phyloP scores from a whole-genome alignment of 2,113 vertebrate genomes.

The Podarcis raffonei region DNA sequence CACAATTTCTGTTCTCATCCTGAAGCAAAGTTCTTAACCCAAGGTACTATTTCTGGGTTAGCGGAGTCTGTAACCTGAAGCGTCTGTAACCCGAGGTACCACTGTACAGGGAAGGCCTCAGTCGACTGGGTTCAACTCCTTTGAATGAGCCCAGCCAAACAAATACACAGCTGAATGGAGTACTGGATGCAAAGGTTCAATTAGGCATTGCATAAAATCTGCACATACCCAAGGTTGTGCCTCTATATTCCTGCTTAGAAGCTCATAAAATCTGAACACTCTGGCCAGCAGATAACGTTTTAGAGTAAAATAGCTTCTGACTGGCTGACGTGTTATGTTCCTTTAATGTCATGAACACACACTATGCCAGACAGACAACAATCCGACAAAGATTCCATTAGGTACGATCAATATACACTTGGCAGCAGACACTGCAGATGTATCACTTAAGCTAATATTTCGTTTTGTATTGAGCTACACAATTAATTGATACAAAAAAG shows the following conservation, averaged over 20 bases:
- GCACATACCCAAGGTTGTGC: background rate
- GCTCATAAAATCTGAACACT: background rate
- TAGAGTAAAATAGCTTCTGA: background rate
- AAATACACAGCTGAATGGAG: background rate
- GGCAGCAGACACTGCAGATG: background rate
- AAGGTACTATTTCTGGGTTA: too few species aligned
- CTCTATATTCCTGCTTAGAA: constrained; percentile 1
- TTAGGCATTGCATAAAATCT: constrained; percentile 13
- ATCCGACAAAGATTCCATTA: constrained; percentile 20
- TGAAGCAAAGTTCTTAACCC: too few species aligned
- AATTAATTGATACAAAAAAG: constrained; percentile 18
- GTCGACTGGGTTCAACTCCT: constrained; percentile 39
- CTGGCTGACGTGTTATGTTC: constrained; percentile 4
- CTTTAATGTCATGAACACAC: background rate
- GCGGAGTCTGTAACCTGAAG: too few species aligned
- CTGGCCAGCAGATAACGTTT: constrained; percentile 2
- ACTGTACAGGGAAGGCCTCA: constrained; percentile 4
- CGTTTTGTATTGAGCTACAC: background rate
- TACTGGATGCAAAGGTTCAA: background rate
- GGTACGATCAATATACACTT: background rate
- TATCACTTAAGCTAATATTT: constrained; percentile 8
- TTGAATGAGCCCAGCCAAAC: background rate
- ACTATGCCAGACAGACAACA: background rate
- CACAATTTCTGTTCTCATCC: too few species aligned
- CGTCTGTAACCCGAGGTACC: too few species aligned